Evolutionary conservation across 2,888 invertebrate genomes (phyloP), one percentile per base, ranked within the genome.

Genomic region (Mesochorus sp.): DNA sequence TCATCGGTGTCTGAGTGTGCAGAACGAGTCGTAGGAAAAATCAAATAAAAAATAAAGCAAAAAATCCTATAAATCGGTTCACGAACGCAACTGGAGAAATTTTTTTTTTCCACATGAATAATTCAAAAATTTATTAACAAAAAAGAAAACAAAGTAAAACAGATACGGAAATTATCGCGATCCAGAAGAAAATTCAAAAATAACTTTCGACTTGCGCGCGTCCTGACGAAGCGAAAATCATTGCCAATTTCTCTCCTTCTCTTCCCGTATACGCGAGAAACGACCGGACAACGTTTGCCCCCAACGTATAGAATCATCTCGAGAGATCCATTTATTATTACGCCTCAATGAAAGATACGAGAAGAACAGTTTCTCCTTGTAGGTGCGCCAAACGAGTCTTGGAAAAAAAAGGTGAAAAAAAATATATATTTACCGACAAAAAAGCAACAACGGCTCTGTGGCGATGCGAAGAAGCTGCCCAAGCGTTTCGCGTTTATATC

Each of bases 301-400:
- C 14, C 24, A 10, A 47, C 10, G 47, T 47, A 24, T 5, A n/a
- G 19, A 53, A 53, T 53, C 51, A 28, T 6, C 51, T n/a, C n/a
- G n/a, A n/a, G 28, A 53, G 24, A 26, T 28, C 10, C 51, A n/a
- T n/a, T n/a, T 47, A 28, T 39, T 21, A 39, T 4, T 42, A 26
- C 6, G 31, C 24, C 24, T 73, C 55, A 70, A 79, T 77, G 67
- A 26, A 37, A 72, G 24, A 75, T 74, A 73, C 71, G 49, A 68
- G 76, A 75, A 70, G 80, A 81, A 80, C 80, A 79, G 80, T 83
- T 83, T 83, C 81, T 81, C 81, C 81, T 83, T 80, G 77, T 51
- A 81, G 82, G 80, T 82, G 80, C 78, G 81, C 79, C 70, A 47
- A 34, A 53, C 64, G 68, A 67, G 57, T 31, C 67, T 57, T 62